These are phyloP conservation scores for Sceloporus undulatus DNA, from an alignment of 2,113 vertebrate genomes.

Conservation along the genomic window DNA sequence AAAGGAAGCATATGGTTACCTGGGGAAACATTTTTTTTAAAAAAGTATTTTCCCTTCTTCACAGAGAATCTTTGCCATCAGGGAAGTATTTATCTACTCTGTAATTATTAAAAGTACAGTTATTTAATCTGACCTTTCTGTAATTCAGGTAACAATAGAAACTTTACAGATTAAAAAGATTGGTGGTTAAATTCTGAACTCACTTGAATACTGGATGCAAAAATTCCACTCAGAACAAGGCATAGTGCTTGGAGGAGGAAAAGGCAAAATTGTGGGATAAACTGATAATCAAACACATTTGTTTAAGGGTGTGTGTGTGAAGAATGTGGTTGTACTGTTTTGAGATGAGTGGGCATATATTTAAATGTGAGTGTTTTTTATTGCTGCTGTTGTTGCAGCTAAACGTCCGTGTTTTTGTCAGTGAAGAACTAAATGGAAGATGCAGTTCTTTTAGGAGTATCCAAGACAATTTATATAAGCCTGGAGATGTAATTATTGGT, in stretches of 20 bases:
- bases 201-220: background rate
- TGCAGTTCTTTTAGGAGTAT: background rate
- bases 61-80: background rate
- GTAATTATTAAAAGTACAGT: constrained; percentile 8
- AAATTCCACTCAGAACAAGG: background rate
- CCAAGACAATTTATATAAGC: background rate
- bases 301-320: background rate
- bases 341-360: background rate
- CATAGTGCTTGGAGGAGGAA: too few relatives aligned
- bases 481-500: constrained; percentile 10
- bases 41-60: too few relatives aligned
- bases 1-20: too few relatives aligned
- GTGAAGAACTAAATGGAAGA: background rate
- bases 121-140: background rate
- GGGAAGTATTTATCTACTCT: background rate
- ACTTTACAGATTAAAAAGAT: background rate
- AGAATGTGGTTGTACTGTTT: background rate
- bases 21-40: too few relatives aligned
- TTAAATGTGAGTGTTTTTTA: background rate
- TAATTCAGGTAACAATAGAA: background rate
- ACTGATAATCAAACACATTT: too few relatives aligned
- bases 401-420: background rate
- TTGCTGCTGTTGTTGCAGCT: background rate
- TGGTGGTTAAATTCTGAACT: background rate
- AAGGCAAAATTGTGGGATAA: background rate